Evolutionary conservation across 2,113 vertebrate species (phyloP).

Genomic region (Xiphophorus hellerii): DNA sequence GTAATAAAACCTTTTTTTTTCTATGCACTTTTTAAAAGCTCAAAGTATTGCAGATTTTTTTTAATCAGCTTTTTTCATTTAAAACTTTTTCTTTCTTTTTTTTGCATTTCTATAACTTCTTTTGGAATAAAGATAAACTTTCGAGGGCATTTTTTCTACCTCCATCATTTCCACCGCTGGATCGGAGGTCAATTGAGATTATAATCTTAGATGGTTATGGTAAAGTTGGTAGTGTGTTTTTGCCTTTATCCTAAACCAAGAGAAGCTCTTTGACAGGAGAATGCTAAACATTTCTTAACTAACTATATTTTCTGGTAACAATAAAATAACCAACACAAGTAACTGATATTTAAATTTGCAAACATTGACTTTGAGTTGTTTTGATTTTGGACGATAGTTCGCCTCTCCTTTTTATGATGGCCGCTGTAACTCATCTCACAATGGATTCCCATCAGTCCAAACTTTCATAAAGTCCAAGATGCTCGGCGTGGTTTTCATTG

Average conservation of each 20-base stretch:
- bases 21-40: too few species aligned
- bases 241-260: background rate
- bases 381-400: conserved; percentile 13
- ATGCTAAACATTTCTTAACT: too few species aligned
- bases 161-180: background rate
- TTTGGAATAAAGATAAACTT: background rate
- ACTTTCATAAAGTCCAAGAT: conserved; percentile 60
- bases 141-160: too few species aligned
- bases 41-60: background rate
- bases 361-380: conserved; percentile 45
- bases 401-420: conserved; percentile 35
- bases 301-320: background rate
- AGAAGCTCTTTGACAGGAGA: too few species aligned
- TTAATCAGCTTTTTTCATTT: background rate
- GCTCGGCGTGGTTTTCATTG: conserved; percentile 61
- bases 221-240: background rate
- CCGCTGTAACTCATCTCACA: conserved; percentile 26
- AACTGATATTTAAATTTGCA: background rate
- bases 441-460: conserved; percentile 51
- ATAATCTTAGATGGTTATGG: background rate
- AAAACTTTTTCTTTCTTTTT: background rate
- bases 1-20: background rate
- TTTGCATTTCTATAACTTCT: background rate
- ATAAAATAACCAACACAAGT: background rate
- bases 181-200: background rate